These are phyloP conservation scores for Sebastes schlegelii DNA, from an alignment of 2,113 vertebrate genomes.

Conservation along the genomic window DNA sequence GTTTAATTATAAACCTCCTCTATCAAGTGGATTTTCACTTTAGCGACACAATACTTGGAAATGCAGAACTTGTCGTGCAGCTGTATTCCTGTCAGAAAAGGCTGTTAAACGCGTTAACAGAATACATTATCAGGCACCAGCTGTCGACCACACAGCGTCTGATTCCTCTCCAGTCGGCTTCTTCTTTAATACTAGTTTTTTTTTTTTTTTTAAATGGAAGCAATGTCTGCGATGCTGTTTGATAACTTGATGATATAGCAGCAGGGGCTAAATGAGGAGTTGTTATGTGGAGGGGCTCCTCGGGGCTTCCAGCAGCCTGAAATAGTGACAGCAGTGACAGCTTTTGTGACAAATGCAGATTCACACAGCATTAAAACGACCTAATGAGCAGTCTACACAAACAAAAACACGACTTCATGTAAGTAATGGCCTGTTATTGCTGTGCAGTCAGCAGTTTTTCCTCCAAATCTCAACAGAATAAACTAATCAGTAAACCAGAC, in stretches of 20 bases:
- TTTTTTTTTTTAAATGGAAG: conserved; percentile 10
- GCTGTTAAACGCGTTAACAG: conserved; percentile 20
- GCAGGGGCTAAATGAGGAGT: conserved; percentile 42
- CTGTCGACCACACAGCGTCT: conserved; percentile 43
- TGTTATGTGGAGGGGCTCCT: neutral
- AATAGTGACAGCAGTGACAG: conserved; percentile 5
- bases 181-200: conserved; percentile 16
- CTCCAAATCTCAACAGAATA: conserved; percentile 20
- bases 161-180: conserved; percentile 5
- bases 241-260: conserved; percentile 31
- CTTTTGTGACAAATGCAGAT: conserved; percentile 36
- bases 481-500: neutral
- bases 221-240: conserved; percentile 2
- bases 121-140: conserved; percentile 47
- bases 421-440: neutral
- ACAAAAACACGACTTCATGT: neutral
- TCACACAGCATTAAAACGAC: conserved; percentile 1
- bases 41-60: neutral
- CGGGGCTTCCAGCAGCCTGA: conserved; percentile 13
- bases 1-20: conserved; percentile 23
- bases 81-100: conserved; percentile 39
- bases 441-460: conserved; percentile 15
- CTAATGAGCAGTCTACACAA: conserved; percentile 8
- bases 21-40: conserved; percentile 17
- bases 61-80: conserved; percentile 20